Base-by-base conservation (phyloP, 1,140 invertebrate genomes). In the Linepithema humile region DNA sequence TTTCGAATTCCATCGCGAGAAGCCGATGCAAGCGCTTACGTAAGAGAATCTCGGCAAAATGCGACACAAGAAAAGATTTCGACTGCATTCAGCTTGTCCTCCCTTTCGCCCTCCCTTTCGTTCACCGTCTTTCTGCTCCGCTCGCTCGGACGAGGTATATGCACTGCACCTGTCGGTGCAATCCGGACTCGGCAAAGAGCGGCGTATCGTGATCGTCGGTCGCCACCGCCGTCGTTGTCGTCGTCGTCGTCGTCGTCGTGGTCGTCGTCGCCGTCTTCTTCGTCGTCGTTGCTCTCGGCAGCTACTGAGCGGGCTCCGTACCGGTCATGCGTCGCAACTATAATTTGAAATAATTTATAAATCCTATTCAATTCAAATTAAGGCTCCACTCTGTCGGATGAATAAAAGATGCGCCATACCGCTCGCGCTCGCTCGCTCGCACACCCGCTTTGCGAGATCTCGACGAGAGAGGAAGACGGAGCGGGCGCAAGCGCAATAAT, bases 321-420 rank as follows among this genome's bases (percentile, higher is more conserved):
- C 89, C 85, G 90, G 85, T 92, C 91, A 92, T 93, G 93, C 92
- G 91, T 92, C 92, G 90, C 91, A 91, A 92, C 93, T 92, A 94
- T 94, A 94, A 93, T 94, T 94, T 94, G 92, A 94, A 94, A 94
- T 94, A 94, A 93, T 94, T 94, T 94, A 94, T 94, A 94, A 93
- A 94, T 93, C 92, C 93, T 91, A 94, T 94, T 94, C 93, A 93
- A 94, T 94, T 94, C 93, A 94, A 93, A 94, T 94, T 93, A 93
- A 92, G 93, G 93, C 93, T 93, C 93, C 92, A 93, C 91, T 93
- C 93, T 91, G 93, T 93, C 93, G 93, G 92, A 94, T 94, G 93
- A 94, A 94, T 94, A 94, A 94, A 94, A 94, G 93, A 94, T 94
- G 90, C 84, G 85, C 85, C 85, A 82, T 86, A 73, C 29, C 40